phyloP scores from a whole-genome alignment of 2,113 vertebrate genomes.

The Peromyscus californicus region DNA sequence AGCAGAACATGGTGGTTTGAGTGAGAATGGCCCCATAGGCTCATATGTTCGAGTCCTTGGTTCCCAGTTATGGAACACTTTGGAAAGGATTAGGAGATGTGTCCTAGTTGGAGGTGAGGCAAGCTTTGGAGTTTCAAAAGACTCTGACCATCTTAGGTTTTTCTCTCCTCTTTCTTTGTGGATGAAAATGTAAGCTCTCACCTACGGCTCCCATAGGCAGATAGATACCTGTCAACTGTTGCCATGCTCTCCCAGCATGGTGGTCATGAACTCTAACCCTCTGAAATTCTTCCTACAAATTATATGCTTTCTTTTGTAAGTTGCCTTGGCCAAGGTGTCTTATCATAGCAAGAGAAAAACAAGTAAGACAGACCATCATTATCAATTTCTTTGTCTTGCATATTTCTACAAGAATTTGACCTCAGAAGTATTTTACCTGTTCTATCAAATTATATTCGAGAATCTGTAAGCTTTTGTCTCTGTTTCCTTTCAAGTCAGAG shows the following conservation, averaged over 20 bases:
- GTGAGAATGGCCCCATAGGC: not conserved
- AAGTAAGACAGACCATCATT: not conserved
- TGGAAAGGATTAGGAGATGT: not conserved
- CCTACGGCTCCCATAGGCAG: not conserved
- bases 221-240: not conserved
- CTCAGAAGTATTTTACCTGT: not conserved
- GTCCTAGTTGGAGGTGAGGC: not conserved
- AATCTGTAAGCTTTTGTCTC: not conserved
- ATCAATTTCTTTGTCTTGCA: fast-evolving
- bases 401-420: not conserved
- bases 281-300: not conserved
- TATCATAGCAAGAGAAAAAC: not conserved
- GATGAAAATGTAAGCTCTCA: no score
- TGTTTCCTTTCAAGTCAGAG: not conserved
- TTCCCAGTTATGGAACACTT: not conserved
- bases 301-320: not conserved
- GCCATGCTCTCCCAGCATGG: not conserved
- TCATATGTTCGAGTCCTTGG: not conserved
- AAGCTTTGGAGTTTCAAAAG: not conserved
- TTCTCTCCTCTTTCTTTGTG: not conserved
- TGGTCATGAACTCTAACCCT: not conserved
- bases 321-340: not conserved
- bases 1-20: not conserved
- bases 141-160: not conserved
- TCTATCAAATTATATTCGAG: not conserved